These are phyloP conservation scores for Phoxinus phoxinus DNA, from an alignment of 2,113 vertebrate genomes.

Conservation along the genomic window DNA sequence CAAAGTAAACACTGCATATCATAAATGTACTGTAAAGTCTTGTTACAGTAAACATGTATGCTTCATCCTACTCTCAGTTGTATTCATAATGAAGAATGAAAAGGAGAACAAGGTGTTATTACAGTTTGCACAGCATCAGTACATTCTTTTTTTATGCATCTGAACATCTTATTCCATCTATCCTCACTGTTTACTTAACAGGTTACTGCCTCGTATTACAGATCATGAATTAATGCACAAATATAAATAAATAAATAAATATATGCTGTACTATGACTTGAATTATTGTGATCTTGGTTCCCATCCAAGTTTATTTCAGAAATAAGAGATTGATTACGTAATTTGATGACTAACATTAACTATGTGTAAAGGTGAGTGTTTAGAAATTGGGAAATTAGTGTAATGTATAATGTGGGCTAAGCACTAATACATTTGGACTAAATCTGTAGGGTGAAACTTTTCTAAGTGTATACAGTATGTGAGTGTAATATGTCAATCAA, in stretches of 20 bases:
- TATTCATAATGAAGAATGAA: neutral
- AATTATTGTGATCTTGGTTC: neutral
- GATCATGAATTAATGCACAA: slow-evolving; percentile 12
- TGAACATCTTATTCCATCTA: neutral
- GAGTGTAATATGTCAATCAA: neutral
- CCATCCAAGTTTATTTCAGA: neutral
- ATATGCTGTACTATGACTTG: slow-evolving; percentile 6
- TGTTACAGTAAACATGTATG: slow-evolving; percentile 4
- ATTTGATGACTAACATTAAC: neutral
- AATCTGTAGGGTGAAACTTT: too few relatives aligned
- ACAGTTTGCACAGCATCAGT: neutral
- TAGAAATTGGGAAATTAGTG: neutral
- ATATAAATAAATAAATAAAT: slow-evolving; percentile 29
- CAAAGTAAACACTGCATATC: slow-evolving; percentile 4
- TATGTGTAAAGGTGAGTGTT: neutral
- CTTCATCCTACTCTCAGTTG: neutral
- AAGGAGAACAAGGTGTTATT: neutral
- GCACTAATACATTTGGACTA: neutral
- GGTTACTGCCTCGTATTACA: neutral
- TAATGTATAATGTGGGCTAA: neutral
- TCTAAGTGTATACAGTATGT: neutral
- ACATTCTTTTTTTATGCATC: neutral
- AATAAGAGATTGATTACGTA: neutral
- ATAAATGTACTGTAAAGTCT: slow-evolving; percentile 7
- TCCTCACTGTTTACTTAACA: slow-evolving; percentile 2